These are phyloP conservation scores for Pogonus chalceus DNA, from an alignment of 1,140 invertebrate genomes.

Conservation along the genomic window DNA sequence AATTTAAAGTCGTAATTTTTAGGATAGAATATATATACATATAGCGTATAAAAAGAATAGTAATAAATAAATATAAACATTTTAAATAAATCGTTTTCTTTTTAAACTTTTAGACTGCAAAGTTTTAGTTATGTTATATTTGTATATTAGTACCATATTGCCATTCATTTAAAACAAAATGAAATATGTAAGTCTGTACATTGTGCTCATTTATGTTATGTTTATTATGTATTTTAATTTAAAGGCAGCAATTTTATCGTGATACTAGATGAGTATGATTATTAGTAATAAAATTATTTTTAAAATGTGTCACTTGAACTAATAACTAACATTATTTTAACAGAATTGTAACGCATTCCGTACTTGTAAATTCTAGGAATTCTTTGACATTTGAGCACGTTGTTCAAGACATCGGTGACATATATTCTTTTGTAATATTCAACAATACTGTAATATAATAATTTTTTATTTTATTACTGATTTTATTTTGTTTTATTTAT, in stretches of 20 bases:
- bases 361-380: background rate
- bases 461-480: background rate
- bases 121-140: background rate
- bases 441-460: background rate
- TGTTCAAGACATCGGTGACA: background rate
- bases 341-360: background rate
- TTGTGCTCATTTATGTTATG: background rate
- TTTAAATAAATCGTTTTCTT: background rate
- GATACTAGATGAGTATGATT: constrained; percentile 5
- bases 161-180: background rate
- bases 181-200: background rate
- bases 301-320: background rate
- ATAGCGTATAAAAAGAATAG: background rate
- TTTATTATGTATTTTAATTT: background rate
- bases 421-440: background rate
- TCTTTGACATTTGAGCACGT: background rate
- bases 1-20: background rate
- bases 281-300: background rate
- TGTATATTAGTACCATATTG: background rate
- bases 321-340: background rate
- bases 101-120: background rate
- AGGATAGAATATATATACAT: background rate
- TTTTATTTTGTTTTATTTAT: background rate
- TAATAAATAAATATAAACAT: background rate
- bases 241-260: background rate